A percentile compares a stretch with the other conserved stretches of the same genome.
Evolutionary conservation across 2,113 vertebrate genomes (phyloP).

Genomic region (Cryptomyrus ogoouensis): DNA sequence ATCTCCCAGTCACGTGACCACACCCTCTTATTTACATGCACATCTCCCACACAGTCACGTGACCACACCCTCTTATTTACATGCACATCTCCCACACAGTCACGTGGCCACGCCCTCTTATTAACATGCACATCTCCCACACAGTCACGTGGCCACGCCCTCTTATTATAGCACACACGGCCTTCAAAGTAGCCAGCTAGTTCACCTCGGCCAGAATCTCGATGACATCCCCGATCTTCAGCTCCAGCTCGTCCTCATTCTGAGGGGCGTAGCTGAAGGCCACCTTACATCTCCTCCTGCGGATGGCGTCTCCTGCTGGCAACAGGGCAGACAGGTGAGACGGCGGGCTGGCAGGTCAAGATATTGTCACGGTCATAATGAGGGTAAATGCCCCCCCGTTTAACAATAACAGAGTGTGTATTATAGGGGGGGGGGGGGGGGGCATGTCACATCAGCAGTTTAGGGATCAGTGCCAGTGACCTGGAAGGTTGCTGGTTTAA

Average conservation of each 20-base stretch:
- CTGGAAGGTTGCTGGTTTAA: background rate
- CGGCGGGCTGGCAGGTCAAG: background rate
- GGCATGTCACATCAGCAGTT: too few species aligned
- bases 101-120: too few species aligned
- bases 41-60: too few species aligned
- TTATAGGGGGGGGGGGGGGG: background rate
- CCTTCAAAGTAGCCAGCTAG: background rate
- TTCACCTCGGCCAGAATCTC: conserved; percentile 86
- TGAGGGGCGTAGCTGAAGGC: conserved; percentile 94
- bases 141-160: too few species aligned
- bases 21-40: too few species aligned
- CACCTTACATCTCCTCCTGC: conserved; percentile 87
- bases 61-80: too few species aligned
- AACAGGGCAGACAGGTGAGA: background rate
- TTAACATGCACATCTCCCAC: too few species aligned
- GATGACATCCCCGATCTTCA: conserved; percentile 94
- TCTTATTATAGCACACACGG: background rate
- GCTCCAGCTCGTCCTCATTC: conserved; percentile 91
- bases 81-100: too few species aligned
- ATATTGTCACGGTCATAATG: background rate
- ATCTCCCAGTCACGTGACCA: background rate
- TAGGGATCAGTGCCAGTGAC: too few species aligned
- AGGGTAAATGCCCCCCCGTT: background rate
- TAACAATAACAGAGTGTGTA: background rate
- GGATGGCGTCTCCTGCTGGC: conserved; percentile 72